These are phyloP conservation scores for Drosophila pseudoananassae DNA, from an alignment of 1,140 invertebrate genomes.

Conservation along the genomic window DNA sequence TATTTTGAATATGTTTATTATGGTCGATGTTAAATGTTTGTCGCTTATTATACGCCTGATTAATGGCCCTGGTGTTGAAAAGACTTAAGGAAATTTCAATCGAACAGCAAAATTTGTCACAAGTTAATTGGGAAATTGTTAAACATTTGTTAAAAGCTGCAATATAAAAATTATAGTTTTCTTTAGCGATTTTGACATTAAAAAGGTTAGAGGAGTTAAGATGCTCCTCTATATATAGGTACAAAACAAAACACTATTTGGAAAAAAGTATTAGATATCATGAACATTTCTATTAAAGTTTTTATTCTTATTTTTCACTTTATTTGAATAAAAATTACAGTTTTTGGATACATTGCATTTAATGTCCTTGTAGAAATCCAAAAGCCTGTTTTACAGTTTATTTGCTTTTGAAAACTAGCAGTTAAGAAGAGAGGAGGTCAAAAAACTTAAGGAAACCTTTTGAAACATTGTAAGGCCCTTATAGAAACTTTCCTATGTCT, in stretches of 20 bases:
- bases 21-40: conserved; percentile 46
- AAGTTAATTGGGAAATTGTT: conserved; percentile 5
- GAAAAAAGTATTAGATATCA: too few species aligned
- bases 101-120: conserved; percentile 10
- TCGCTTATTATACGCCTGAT: conserved; percentile 49
- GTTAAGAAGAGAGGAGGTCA: too few species aligned
- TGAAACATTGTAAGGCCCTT: too few species aligned
- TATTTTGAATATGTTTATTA: conserved; percentile 36
- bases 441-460: too few species aligned
- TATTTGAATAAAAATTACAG: too few species aligned
- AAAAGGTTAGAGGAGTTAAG: too few species aligned
- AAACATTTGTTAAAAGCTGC: not conserved
- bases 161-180: not conserved
- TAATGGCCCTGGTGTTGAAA: conserved; percentile 47
- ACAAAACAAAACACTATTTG: too few species aligned
- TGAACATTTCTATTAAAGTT: not conserved
- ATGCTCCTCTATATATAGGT: too few species aligned
- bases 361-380: too few species aligned
- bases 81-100: conserved; percentile 17
- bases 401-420: too few species aligned
- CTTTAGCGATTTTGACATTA: not conserved
- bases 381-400: too few species aligned
- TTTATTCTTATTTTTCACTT: not conserved
- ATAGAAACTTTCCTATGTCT: not conserved
- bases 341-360: too few species aligned